A percentile compares a stretch with the other conserved stretches of the same genome.
These are phyloP conservation scores for Hirtodrosophila trivittata DNA, from an alignment of 2,888 invertebrate genomes.

Conservation along the genomic window DNA sequence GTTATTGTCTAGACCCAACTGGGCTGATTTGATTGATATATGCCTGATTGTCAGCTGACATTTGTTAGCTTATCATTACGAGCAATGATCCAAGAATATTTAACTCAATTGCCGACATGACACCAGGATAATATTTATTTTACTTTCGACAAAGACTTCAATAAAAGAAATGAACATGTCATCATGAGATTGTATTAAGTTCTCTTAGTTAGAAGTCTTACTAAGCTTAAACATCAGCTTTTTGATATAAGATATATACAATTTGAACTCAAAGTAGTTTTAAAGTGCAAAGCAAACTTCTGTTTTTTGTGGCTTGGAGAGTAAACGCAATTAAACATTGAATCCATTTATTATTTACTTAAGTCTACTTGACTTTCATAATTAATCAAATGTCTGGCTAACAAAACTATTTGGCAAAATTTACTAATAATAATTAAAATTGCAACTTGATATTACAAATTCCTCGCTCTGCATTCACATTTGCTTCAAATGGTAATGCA, in stretches of 20 bases:
- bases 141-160: conserved; percentile 28
- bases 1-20: not conserved
- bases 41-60: conserved; percentile 40
- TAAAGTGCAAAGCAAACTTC: too few relatives aligned
- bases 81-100: conserved; percentile 9
- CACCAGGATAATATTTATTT: conserved; percentile 26
- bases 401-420: conserved; percentile 39
- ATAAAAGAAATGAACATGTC: not conserved
- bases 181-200: not conserved
- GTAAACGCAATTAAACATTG: too few relatives aligned
- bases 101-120: conserved; percentile 22
- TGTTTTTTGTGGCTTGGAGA: too few relatives aligned
- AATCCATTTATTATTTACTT: not conserved
- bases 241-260: too few relatives aligned
- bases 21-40: conserved; percentile 67
- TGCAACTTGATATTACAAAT: conserved; percentile 29
- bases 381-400: conserved; percentile 9
- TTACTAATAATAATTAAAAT: conserved; percentile 14
- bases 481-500: conserved; percentile 28
- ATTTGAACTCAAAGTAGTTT: too few relatives aligned
- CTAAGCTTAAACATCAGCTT: too few relatives aligned
- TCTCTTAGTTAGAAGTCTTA: too few relatives aligned
- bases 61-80: conserved; percentile 70
- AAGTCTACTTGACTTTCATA: not conserved
- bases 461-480: conserved; percentile 4